Percentiles rank a stretch among this genome's conserved stretches.
phyloP scores from a whole-genome alignment of 2,113 vertebrate genomes.

The Rhinopithecus roxellana region DNA sequence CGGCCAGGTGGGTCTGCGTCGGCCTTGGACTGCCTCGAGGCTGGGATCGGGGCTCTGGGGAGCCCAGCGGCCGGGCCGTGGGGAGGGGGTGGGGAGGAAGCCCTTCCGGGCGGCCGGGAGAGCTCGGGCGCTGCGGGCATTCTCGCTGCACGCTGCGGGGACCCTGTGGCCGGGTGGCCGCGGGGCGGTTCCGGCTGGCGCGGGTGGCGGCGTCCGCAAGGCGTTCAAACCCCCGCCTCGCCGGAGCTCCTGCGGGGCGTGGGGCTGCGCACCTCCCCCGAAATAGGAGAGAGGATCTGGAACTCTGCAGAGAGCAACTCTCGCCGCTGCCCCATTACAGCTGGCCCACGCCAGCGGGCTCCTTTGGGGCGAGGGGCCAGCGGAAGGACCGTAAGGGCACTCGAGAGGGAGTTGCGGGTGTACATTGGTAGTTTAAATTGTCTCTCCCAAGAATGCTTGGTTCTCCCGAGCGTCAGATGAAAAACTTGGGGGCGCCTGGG shows the following conservation, averaged over 20 bases:
- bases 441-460: background rate
- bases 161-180: background rate
- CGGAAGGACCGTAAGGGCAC: background rate
- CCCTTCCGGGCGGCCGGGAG: background rate
- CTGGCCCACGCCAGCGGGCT: background rate
- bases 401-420: background rate
- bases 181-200: background rate
- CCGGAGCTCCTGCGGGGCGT: background rate
- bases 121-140: background rate
- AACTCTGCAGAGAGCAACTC: background rate
- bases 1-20: constrained; percentile 77
- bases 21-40: background rate
- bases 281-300: background rate
- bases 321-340: background rate
- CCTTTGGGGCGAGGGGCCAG: background rate
- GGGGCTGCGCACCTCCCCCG: too few relatives aligned
- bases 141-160: background rate
- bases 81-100: background rate
- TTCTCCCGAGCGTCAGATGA: background rate
- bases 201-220: background rate
- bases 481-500: background rate
- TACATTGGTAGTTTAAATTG: background rate
- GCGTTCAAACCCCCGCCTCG: background rate
- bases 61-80: background rate
- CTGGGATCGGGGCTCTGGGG: accelerated